Percentiles rank a stretch among this genome's conserved stretches.
phyloP scores from a whole-genome alignment of 2,113 vertebrate genomes.

The Brachionichthys hirsutus region DNA sequence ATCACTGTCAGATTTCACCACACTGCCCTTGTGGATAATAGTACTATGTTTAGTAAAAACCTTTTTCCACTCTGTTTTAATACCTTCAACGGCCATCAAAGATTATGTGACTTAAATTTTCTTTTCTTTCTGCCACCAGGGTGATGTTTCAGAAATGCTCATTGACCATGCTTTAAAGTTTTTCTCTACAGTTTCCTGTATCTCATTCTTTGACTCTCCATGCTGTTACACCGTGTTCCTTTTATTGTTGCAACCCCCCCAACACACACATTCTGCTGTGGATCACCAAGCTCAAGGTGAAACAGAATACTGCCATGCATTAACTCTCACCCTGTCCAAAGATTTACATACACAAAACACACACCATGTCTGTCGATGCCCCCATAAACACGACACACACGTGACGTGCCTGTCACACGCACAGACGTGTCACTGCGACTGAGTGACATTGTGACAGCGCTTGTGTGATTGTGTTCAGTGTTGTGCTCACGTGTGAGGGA shows the following conservation, averaged over 20 bases:
- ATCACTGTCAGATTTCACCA: conserved; percentile 24
- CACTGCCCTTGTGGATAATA: conserved; percentile 3
- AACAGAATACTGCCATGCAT: conserved; percentile 54
- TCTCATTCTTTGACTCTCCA: no score
- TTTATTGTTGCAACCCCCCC: conserved; percentile 6
- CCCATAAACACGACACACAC: conserved; percentile 63
- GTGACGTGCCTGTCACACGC: conserved; percentile 55
- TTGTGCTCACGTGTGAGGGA: conserved; percentile 15
- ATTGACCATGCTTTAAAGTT: no score
- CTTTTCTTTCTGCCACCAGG: no score
- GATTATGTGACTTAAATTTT: no score
- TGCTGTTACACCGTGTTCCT: conserved; percentile 20
- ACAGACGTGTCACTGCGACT: conserved; percentile 45
- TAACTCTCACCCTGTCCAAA: conserved; percentile 64
- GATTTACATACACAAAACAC: conserved; percentile 69
- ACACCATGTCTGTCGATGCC: conserved; percentile 43
- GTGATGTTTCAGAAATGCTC: no score
- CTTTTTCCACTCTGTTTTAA: background rate
- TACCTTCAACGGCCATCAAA: background rate
- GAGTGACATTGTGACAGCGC: conserved; percentile 51
- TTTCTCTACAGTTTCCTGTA: no score
- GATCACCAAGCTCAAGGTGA: conserved; percentile 59
- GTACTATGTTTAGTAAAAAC: conserved; percentile 10
- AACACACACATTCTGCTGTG: conserved; percentile 26
- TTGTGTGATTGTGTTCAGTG: conserved; percentile 27